These are phyloP conservation scores for Harpagifer antarcticus DNA, from an alignment of 2,797 vertebrate species.

Conservation along the genomic window DNA sequence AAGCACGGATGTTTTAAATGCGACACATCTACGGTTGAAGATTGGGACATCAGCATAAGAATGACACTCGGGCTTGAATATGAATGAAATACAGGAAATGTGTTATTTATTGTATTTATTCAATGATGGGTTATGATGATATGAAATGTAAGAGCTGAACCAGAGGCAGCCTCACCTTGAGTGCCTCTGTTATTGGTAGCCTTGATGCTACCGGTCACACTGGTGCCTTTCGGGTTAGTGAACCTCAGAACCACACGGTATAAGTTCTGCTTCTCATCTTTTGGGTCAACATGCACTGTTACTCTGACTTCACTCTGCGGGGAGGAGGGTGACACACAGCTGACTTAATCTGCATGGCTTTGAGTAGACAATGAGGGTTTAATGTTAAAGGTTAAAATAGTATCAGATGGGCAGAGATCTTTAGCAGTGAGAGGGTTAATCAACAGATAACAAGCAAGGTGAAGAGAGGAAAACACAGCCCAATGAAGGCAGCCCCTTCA, in stretches of 20 bases:
- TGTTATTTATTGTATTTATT: not conserved
- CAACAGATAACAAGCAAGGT: slow-evolving; percentile 43
- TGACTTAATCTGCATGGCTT: slow-evolving; percentile 39
- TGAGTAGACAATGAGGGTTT: slow-evolving; percentile 20
- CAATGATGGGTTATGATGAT: slow-evolving; percentile 38
- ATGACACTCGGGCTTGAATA: not conserved
- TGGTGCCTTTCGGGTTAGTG: slow-evolving; percentile 85
- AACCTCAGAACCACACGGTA: slow-evolving; percentile 92
- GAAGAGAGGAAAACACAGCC: slow-evolving; percentile 31
- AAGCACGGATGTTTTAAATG: slow-evolving; percentile 16
- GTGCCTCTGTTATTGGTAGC: slow-evolving; percentile 79
- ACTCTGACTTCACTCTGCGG: slow-evolving; percentile 94
- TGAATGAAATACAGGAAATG: slow-evolving; percentile 15
- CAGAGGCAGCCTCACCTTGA: slow-evolving; percentile 85
- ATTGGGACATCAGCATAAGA: not conserved
- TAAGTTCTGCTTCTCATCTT: slow-evolving; percentile 81
- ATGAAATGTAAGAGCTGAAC: slow-evolving; percentile 16
- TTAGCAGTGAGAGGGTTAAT: slow-evolving; percentile 49
- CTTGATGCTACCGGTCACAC: slow-evolving; percentile 84
- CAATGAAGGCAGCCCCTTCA: slow-evolving; percentile 73
- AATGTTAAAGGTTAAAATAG: slow-evolving; percentile 38
- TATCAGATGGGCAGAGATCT: slow-evolving; percentile 24
- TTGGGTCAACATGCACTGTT: slow-evolving; percentile 87
- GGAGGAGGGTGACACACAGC: slow-evolving; percentile 73
- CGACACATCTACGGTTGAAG: not conserved